Conservation (phyloP, 2,888 invertebrate genomes). For the Ormyrus rosae region DNA sequence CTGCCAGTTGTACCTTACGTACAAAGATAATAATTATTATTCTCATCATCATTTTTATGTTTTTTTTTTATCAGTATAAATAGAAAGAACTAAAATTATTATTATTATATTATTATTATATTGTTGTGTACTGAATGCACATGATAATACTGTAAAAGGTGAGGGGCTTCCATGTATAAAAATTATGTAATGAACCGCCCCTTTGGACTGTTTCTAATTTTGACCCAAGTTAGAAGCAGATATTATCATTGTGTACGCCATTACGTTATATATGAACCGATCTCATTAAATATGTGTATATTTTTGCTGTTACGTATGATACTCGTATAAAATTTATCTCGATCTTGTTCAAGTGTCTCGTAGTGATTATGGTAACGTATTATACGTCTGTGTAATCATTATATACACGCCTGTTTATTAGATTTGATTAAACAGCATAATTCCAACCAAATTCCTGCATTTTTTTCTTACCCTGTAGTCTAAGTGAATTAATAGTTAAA, state of each 20-base stretch:
- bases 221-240: slow-evolving; percentile 11
- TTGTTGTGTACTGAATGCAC: slow-evolving; percentile 8
- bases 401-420: slow-evolving; percentile 61
- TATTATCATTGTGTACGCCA: slow-evolving; percentile 21
- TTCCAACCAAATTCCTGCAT: slow-evolving; percentile 28
- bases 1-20: slow-evolving; percentile 53
- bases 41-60: slow-evolving; percentile 50
- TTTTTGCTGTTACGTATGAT: slow-evolving; percentile 36
- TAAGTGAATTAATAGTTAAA: too few relatives aligned
- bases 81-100: not conserved
- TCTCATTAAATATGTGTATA: slow-evolving; percentile 59
- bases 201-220: not conserved
- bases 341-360: slow-evolving; percentile 62
- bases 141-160: not conserved
- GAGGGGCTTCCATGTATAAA: slow-evolving; percentile 19
- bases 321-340: slow-evolving; percentile 42
- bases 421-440: slow-evolving; percentile 63
- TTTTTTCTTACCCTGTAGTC: slow-evolving; percentile 7
- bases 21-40: slow-evolving; percentile 40
- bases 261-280: slow-evolving; percentile 58
- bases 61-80: slow-evolving; percentile 13
- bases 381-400: slow-evolving; percentile 63
- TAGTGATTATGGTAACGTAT: slow-evolving; percentile 64
- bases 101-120: slow-evolving; percentile 41
- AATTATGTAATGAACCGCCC: not conserved